Percentiles rank a stretch among this genome's conserved stretches.
Evolutionary conservation across 2,888 invertebrate genomes (phyloP).

Genomic region (Dugesia japonica): DNA sequence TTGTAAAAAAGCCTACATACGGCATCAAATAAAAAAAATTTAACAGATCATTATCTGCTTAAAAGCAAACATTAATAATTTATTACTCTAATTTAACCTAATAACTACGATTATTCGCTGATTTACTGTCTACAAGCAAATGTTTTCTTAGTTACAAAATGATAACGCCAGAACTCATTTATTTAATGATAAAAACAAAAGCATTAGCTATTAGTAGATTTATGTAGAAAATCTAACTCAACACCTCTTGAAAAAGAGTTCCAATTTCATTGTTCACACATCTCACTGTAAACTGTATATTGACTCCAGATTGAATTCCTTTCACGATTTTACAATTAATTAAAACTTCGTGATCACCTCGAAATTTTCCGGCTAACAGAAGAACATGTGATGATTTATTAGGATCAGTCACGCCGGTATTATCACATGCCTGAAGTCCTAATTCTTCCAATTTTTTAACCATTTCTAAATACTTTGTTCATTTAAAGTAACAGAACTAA

Average conservation of each 20-base stretch:
- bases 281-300: background rate
- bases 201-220: background rate
- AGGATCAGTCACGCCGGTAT: constrained; percentile 65
- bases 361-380: constrained; percentile 66
- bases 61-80: no score
- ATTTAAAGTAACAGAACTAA: background rate
- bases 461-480: constrained; percentile 52
- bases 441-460: constrained; percentile 65
- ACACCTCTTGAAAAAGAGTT: background rate
- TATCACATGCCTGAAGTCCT: constrained; percentile 68
- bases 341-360: constrained; percentile 74
- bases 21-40: no score
- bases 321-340: constrained; percentile 63
- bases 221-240: background rate
- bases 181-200: background rate
- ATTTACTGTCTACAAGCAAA: no score
- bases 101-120: no score
- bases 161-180: background rate
- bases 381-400: constrained; percentile 67
- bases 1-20: no score
- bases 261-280: background rate
- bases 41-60: no score
- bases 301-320: background rate
- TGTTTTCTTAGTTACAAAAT: no score
- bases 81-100: no score